Base-by-base conservation (phyloP, 1,140 invertebrate species). In the Phortica variegata region DNA sequence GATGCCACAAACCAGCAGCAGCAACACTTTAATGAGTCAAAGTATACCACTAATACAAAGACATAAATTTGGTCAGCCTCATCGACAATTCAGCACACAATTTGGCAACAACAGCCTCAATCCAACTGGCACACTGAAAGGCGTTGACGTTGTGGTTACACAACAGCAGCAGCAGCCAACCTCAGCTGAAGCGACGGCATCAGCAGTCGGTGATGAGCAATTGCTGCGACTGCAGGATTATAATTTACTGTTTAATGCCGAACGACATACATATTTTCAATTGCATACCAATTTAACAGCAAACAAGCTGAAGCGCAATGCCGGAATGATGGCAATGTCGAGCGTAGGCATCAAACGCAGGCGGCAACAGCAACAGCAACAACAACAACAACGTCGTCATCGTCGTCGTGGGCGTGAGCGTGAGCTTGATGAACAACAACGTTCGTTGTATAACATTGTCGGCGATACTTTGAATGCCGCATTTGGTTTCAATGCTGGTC, bases 201-300 rank as follows among this genome's bases (percentile, higher is more conserved):
- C 51, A 56, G 43, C 33, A n/a, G 39, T 9, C 16, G 20, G 31
- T 34, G 59, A 54, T 44, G 57, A 68, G 43, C 63, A 68, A 58
- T 59, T 68, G 58, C 50, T 68, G 12, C 69, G 58, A 55, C 55
- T 68, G 52, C 59, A 68, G 54, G 55, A 73, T 55, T 73, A 73
- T 52, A 61, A 61, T 56, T 62, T 73, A 42, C 55, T 73, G 8
- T 73, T 71, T 56, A 66, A 65, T 56, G 62, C 70, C 56, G 70
- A 73, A 32, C 60, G 59, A 2, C 70, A 73, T 47, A 73, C 70
- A 42, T 63, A 65, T 19, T 73, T 73, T 38, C 70, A 70, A 21
- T 40, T 73, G 42, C 69, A 73, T 39, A 65, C 57, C 17, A 45
- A 43, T 17, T 26, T 26, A 33, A 37, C 40, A 37, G 42, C 40